Percentiles rank a stretch among this genome's conserved stretches.
These are phyloP conservation scores for Polyommatus icarus DNA, from an alignment of 2,888 invertebrate species.

Conservation along the genomic window DNA sequence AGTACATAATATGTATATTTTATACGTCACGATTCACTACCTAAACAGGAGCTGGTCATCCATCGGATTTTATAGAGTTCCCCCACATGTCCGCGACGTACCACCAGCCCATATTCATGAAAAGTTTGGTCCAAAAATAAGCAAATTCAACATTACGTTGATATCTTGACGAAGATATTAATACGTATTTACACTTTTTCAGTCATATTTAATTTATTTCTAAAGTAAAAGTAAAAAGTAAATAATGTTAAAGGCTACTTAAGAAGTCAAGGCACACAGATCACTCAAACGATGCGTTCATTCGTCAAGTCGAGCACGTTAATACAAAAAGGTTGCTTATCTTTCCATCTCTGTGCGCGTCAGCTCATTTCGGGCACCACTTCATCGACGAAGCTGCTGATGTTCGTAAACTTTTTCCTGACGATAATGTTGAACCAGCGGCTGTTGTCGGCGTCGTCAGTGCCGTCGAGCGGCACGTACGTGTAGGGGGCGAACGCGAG, in stretches of 20 bases:
- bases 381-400: conserved; percentile 55
- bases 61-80: not conserved
- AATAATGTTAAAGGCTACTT: not conserved
- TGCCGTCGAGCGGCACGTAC: conserved; percentile 48
- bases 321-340: not conserved
- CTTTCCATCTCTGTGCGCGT: not conserved
- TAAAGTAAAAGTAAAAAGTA: too few relatives aligned
- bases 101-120: too few relatives aligned
- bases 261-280: not conserved
- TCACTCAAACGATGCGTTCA: not conserved
- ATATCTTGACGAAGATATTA: too few relatives aligned
- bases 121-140: too few relatives aligned
- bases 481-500: conserved; percentile 66
- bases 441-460: conserved; percentile 54
- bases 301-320: not conserved
- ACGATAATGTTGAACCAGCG: conserved; percentile 55
- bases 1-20: not conserved
- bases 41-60: not conserved
- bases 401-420: conserved; percentile 51
- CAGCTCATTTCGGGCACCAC: conserved; percentile 51
- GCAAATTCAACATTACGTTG: too few relatives aligned
- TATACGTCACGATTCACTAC: not conserved
- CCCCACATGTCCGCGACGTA: too few relatives aligned
- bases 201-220: too few relatives aligned
- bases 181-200: too few relatives aligned